Percentiles rank a stretch among this genome's conserved stretches.
Evolutionary conservation across 1,140 invertebrate species (phyloP).

Genomic region (Drosophila grimshawi): DNA sequence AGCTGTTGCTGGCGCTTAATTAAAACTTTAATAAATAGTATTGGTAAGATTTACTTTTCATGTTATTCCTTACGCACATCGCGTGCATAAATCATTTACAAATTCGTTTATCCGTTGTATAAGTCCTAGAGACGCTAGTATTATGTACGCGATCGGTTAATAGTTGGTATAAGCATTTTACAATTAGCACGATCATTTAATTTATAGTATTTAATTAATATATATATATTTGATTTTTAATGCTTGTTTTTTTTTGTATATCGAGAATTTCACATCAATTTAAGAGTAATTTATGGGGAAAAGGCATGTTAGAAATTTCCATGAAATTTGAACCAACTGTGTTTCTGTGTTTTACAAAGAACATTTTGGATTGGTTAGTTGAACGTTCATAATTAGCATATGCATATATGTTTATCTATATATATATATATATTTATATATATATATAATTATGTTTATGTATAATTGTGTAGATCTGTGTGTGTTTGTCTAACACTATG

Average conservation of each 20-base stretch:
- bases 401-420: conserved; percentile 26
- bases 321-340: conserved; percentile 65
- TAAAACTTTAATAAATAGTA: conserved; percentile 20
- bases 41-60: conserved; percentile 10
- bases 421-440: conserved; percentile 36
- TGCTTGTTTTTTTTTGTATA: conserved; percentile 55
- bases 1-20: conserved; percentile 35
- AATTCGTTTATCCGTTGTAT: conserved; percentile 3
- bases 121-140: background rate
- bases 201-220: conserved; percentile 12
- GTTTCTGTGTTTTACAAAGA: conserved; percentile 32
- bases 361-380: conserved; percentile 24
- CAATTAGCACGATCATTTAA: conserved; percentile 24
- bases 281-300: conserved; percentile 42
- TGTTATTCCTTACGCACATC: conserved; percentile 18
- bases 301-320: conserved; percentile 77
- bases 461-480: conserved; percentile 18
- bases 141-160: conserved; percentile 12
- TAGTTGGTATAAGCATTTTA: conserved; percentile 21
- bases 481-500: conserved; percentile 33
- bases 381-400: conserved; percentile 37
- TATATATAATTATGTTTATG: conserved; percentile 3
- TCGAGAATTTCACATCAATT: conserved; percentile 43
- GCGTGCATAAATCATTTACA: conserved; percentile 35
- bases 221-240: conserved; percentile 43